phyloP scores from a whole-genome alignment of 2,888 invertebrate species.

The Dasysyrphus albostriatus region DNA sequence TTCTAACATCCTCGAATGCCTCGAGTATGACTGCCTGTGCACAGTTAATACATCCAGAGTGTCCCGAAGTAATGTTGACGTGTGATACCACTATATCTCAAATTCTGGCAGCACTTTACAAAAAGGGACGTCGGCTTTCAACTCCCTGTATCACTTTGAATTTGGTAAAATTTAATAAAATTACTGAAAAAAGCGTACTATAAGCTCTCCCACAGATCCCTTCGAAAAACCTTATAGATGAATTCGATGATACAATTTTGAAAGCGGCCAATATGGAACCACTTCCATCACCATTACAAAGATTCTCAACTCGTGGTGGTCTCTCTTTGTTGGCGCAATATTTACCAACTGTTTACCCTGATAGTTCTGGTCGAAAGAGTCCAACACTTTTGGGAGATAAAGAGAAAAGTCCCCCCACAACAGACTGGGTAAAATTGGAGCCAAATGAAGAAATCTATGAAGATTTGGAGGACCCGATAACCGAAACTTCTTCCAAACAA shows the following conservation, averaged over 20 bases:
- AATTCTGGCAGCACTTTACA: slow-evolving; percentile 85
- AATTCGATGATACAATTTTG: slow-evolving; percentile 77
- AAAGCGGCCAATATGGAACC: slow-evolving; percentile 82
- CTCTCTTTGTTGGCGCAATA: slow-evolving; percentile 94
- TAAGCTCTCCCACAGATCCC: slow-evolving; percentile 64
- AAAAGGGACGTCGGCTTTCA: slow-evolving; percentile 84
- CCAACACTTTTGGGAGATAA: slow-evolving; percentile 84
- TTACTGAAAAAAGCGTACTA: neutral
- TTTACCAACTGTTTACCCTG: slow-evolving; percentile 94
- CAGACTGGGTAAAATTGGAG: slow-evolving; percentile 85
- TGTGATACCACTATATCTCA: slow-evolving; percentile 86
- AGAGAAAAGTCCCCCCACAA: slow-evolving; percentile 82
- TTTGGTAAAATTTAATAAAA: slow-evolving; percentile 77
- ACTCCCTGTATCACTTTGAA: slow-evolving; percentile 84
- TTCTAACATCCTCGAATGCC: slow-evolving; percentile 79
- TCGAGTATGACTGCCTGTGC: slow-evolving; percentile 81
- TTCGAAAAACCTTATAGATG: slow-evolving; percentile 76
- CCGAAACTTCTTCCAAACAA: slow-evolving; percentile 85
- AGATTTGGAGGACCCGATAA: slow-evolving; percentile 86
- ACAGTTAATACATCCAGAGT: slow-evolving; percentile 84
- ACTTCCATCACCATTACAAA: slow-evolving; percentile 87
- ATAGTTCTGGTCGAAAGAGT: slow-evolving; percentile 86
- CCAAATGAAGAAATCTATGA: slow-evolving; percentile 87
- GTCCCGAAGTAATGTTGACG: slow-evolving; percentile 85
- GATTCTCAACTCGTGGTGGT: slow-evolving; percentile 95